Evolutionary conservation across 2,888 invertebrate genomes (phyloP).

Genomic region (Ophraella communa): DNA sequence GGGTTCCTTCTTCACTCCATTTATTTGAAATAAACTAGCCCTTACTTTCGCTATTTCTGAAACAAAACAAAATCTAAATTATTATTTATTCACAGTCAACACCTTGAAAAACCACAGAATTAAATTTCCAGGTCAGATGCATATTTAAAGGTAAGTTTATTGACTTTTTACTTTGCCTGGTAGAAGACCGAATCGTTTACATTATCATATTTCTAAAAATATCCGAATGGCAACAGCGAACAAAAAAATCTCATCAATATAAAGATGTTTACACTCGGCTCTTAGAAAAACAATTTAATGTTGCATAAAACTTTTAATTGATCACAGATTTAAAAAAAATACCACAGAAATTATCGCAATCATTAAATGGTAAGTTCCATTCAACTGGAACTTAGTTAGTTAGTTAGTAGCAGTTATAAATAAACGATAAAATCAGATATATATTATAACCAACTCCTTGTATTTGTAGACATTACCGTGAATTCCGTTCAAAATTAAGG

Average conservation of each 20-base stretch:
- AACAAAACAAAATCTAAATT: slow-evolving; percentile 64
- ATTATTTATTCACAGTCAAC: too few relatives aligned
- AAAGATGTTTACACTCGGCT: too few relatives aligned
- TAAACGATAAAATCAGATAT: neutral
- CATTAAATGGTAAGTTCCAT: neutral
- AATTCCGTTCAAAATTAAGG: neutral
- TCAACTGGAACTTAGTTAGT: neutral
- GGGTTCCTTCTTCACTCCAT: slow-evolving; percentile 95
- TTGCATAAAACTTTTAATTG: neutral
- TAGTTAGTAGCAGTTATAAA: neutral
- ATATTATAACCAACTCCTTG: neutral
- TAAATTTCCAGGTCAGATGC: too few relatives aligned
- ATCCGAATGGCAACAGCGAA: neutral
- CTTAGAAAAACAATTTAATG: neutral
- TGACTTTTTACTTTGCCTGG: too few relatives aligned
- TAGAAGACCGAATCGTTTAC: too few relatives aligned
- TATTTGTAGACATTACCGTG: neutral
- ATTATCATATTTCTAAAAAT: neutral
- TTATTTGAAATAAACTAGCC: slow-evolving; percentile 97
- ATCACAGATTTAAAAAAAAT: neutral
- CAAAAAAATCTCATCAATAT: too few relatives aligned
- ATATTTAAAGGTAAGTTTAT: too few relatives aligned
- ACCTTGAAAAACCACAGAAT: too few relatives aligned
- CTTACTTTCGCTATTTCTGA: slow-evolving; percentile 98
- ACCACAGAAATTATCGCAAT: neutral